Evolutionary conservation across 30 jellyfish, hydroid and myxozoan species (phyloP), one percentile per base, ranked within the genome.

Genomic region (Hydractinia echinata): DNA sequence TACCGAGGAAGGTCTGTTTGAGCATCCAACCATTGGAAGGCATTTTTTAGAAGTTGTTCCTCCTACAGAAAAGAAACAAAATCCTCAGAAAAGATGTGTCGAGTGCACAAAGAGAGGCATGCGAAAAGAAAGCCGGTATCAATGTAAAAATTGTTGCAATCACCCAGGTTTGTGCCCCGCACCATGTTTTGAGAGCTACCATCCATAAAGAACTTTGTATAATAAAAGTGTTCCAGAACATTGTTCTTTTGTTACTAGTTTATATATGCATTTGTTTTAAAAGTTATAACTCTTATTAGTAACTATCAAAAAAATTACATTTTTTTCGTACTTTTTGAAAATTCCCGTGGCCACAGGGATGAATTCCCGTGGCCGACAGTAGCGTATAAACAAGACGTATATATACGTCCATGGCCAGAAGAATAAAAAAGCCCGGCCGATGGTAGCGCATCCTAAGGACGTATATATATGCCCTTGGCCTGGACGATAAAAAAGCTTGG

Each of bases 161-260:
- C 78, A 67, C 44, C 78, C 11, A 9, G 78, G 78, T 13, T 44
- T 67, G 10, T 67, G 78, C 44, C 78, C 78, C 11, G 78, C 78
- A 9, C 78, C 78, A n/a, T 67, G 78, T 20, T 67, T 67, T 67
- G 78, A 67, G 15, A 19, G 19, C 44, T 10, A n/a, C 19, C 19
- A 67, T 10, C 10, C 19, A n/a, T n/a, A n/a, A n/a, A 58, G 68
- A 58, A 58, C n/a, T 10, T 10, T 10, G n/a, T n/a, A 58, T 58
- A 10, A 58, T 58, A 58, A 10, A 10, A 10, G 10, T 10, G 10
- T 58, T 58, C n/a, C 68, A 10, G 68, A 58, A 58, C 10, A 10
- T 58, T 58, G 10, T n/a, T 58, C 68, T 58, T 58, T 10, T 58
- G n/a, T 58, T 58, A 58, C n/a, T 58, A 58, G n/a, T 10, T 58